Evolutionary conservation across 2,797 vertebrate genomes (phyloP).

Genomic region (Darevskia nairensis): DNA sequence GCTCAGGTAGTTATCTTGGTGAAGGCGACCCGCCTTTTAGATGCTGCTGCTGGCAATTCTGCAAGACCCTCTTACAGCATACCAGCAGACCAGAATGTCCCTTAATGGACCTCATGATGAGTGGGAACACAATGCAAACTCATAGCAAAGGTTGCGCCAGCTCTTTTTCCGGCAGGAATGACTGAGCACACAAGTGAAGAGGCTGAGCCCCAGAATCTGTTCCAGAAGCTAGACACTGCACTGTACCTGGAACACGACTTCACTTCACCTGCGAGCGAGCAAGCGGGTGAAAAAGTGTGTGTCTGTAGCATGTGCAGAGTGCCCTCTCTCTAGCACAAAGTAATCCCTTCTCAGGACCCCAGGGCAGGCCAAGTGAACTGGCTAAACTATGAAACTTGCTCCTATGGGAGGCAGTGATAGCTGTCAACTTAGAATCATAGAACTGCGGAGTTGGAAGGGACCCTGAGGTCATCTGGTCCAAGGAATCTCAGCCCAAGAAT

Average conservation of each 20-base stretch:
- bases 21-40: neutral
- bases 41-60: neutral
- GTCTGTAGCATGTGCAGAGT: neutral
- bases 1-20: neutral
- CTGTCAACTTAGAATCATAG: no score
- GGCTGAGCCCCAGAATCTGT: neutral
- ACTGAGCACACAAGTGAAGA: neutral
- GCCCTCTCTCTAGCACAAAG: neutral
- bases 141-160: no score
- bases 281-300: neutral
- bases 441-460: no score
- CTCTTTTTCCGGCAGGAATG: neutral
- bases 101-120: no score
- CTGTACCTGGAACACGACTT: neutral
- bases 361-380: neutral
- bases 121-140: neutral
- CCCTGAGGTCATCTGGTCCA: no score
- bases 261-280: neutral
- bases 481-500: no score
- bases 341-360: neutral
- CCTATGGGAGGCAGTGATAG: no score
- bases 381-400: no score
- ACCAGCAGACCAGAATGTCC: neutral
- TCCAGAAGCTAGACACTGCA: neutral
- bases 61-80: no score